Evolutionary conservation across 2,888 invertebrate genomes (phyloP), one percentile per base, ranked within the genome.

Genomic region (Tolmerus cingulatus): DNA sequence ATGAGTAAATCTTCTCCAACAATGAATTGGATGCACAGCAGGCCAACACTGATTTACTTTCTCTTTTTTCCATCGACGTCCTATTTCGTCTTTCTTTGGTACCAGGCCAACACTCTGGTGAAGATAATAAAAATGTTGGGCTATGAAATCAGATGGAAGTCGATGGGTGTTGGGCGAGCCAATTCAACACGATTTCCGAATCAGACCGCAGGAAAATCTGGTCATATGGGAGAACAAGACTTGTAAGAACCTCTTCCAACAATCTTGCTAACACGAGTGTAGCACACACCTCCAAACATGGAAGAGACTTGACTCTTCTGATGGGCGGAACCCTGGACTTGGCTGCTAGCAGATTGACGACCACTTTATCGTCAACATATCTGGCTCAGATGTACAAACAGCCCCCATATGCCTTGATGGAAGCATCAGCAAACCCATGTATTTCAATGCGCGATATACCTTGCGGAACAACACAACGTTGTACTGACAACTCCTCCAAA

Each of bases 381-480:
- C 3, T 46, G 46, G 19, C 19, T 9, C 37, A 77, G 4, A 76
- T 8, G 34, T 86, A 86, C 55, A 78, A 27, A 30, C 86, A 86
- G 30, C 77, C 46, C 1, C 77, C 84, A 79, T 86, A 88, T 5
- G 87, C 88, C 43, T 82, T 78, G 34, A 85, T 76, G n/a, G 87
- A 88, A 9, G 87, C 87, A 51, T 88, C 88, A 23, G 87, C 84
- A 34, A 88, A 88, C 9, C 86, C 86, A 57, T 88, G 84, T 34
- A 88, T 43, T 27, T 74, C 87, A 27, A 85, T 81, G 46, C 27
- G 66, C 34, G 76, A 34, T 19, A 43, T n/a, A 5, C 51, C 30
- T 34, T 1, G n/a, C 19, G 14, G n/a, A 14, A 66, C 2, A 2
- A 66, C 57, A 1, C 4, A 55, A 19, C 81, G 7, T 1, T 46